Conservation (phyloP, 1,140 invertebrate species). For the Papilio polytes region DNA sequence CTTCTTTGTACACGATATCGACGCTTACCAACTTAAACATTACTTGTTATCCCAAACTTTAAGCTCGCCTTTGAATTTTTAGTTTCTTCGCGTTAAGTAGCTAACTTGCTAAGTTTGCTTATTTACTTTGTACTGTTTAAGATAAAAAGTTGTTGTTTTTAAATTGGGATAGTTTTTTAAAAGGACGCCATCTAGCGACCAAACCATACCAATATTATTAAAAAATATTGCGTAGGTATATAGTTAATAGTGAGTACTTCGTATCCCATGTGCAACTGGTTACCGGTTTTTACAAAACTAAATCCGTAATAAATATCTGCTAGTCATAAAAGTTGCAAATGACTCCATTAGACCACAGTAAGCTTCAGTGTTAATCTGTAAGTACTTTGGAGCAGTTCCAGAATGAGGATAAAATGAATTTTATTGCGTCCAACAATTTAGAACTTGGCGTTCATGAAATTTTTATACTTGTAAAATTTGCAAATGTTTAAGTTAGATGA, state of each 20-base stretch:
- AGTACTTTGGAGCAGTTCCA: conserved; percentile 38
- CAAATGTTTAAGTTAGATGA: too few relatives aligned
- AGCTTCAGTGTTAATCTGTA: conserved; percentile 39
- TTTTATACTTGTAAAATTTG: conserved; percentile 9
- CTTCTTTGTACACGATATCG: conserved; percentile 19
- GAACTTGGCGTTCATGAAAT: conserved; percentile 24
- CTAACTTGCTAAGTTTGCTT: conserved; percentile 15
- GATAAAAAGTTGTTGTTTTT: conserved; percentile 24
- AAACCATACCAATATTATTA: neutral
- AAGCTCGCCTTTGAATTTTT: conserved; percentile 16
- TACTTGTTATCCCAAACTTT: conserved; percentile 35
- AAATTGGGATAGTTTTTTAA: neutral
- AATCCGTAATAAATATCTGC: conserved; percentile 30
- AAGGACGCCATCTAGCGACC: neutral
- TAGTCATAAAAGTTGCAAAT: conserved; percentile 41
- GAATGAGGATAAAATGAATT: conserved; percentile 42
- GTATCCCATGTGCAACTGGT: neutral
- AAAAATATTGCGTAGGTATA: too few relatives aligned
- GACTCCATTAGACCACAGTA: conserved; percentile 39
- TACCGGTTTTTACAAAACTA: neutral
- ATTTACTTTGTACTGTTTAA: conserved; percentile 12
- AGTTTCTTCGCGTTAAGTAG: conserved; percentile 31
- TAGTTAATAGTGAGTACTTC: neutral
- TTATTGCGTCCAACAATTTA: conserved; percentile 37
- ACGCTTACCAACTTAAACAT: conserved; percentile 33